Base-by-base conservation (phyloP, 1,140 invertebrate species). In the Magallana ariakensis region DNA sequence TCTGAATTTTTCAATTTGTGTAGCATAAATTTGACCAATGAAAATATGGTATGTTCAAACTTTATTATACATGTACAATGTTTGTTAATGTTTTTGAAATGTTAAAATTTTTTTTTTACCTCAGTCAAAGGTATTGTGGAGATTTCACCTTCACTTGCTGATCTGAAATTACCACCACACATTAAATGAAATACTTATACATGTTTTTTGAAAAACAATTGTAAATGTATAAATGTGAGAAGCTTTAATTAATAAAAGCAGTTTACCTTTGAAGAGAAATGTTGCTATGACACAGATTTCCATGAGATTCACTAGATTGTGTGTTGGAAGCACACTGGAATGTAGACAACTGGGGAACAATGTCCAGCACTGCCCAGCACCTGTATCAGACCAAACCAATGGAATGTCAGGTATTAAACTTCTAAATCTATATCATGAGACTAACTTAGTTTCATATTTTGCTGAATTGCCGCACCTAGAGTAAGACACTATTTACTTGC, bases 321-420 rank as follows among this genome's bases (percentile, higher is more conserved):
- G 10, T 60, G 26, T 81, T 62, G 87, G 84, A 82, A 53, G 26
- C 62, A 85, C 91, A 92, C 5, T 80, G 85, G 22, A 87, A 88
- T 53, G 53, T 83, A 62, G 84, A 83, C 22, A 91, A 88, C 84
- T 94, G 94, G 11, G 94, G 94, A 0, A 94, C 94, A 83, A 94
- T 93, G 83, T 93, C 93, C 70, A 94, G 86, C 19, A 94, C 92
- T 80, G 94, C 92, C 94, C 93, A 94, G 85, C 94, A 93, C 66
- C 66, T 70, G 19, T 22, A 22, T 7, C 58, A 60, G 58, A 16
- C 6, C 15, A 46, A 46, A 46, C n/a, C n/a, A n/a, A n/a, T n/a
- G n/a, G n/a, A n/a, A n/a, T n/a, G n/a, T n/a, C n/a, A n/a, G n/a
- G n/a, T n/a, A n/a, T 46, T 46, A 46, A 46, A 46, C 33, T 46